Conservation (phyloP, 2,888 invertebrate species). For the Clitarchus hookeri region DNA sequence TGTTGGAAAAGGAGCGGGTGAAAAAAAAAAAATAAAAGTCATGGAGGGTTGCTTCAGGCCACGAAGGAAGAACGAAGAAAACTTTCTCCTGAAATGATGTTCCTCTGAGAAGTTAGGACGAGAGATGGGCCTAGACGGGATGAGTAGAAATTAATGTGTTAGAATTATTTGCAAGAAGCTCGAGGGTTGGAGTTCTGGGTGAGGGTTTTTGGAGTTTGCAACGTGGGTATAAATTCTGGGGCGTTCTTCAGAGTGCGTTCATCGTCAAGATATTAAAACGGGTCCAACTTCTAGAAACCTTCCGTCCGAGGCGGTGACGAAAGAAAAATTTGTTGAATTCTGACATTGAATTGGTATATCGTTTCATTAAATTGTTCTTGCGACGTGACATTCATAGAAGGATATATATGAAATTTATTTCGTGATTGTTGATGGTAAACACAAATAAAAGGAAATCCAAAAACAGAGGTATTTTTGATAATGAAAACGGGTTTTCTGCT, state of each 20-base stretch:
- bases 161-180: slow-evolving; percentile 2
- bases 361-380: no score
- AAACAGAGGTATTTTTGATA: no score
- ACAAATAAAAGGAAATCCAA: no score
- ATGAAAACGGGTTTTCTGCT: no score
- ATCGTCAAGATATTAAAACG: neutral
- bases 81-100: neutral
- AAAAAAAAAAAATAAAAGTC: neutral
- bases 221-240: neutral
- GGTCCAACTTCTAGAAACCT: no score
- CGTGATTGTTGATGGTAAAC: no score
- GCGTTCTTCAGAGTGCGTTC: neutral
- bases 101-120: neutral
- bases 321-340: no score
- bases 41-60: neutral
- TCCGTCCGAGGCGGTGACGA: no score
- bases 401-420: no score
- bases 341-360: no score
- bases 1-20: neutral
- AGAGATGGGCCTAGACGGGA: neutral
- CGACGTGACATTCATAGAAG: no score
- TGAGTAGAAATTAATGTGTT: neutral
- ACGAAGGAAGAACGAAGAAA: neutral
- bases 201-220: neutral
- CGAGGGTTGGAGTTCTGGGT: neutral